These are phyloP conservation scores for Dicerorhinus sumatrensis DNA, from an alignment of 2,113 vertebrate genomes.

Conservation along the genomic window DNA sequence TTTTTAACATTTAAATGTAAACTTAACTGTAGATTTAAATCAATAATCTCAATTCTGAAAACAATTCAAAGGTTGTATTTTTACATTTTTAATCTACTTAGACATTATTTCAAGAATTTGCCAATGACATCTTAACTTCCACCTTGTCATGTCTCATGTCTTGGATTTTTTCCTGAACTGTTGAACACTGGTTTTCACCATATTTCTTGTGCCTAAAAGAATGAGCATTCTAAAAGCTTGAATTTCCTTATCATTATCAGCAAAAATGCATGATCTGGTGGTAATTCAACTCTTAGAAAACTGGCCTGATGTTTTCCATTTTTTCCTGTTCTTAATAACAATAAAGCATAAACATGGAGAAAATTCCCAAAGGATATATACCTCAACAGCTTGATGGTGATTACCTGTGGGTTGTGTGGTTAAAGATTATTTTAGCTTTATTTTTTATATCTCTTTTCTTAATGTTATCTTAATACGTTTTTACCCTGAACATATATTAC, in stretches of 20 bases:
- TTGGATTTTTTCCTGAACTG: not conserved
- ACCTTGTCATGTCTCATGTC: not conserved
- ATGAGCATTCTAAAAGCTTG: not conserved
- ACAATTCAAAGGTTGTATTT: not conserved
- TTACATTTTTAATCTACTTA: not conserved
- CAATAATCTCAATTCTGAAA: not conserved
- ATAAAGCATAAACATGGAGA: not conserved
- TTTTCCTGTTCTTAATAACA: not conserved
- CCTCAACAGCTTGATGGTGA: not conserved
- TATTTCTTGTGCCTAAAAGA: not conserved
- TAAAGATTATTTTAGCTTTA: constrained; percentile 26
- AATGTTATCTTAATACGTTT: not conserved
- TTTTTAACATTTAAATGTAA: not conserved
- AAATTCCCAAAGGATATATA: not conserved
- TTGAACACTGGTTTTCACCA: not conserved
- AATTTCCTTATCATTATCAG: not conserved
- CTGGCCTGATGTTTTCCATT: not conserved
- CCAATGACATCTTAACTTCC: not conserved
- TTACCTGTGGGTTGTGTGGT: not conserved
- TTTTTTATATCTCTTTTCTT: not conserved
- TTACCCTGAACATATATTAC: not conserved
- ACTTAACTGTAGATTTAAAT: not conserved
- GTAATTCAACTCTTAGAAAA: not conserved
- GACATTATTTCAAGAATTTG: not conserved
- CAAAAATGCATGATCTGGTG: not conserved